phyloP scores from a whole-genome alignment of 2,113 vertebrate genomes.

The Epinephelus moara region DNA sequence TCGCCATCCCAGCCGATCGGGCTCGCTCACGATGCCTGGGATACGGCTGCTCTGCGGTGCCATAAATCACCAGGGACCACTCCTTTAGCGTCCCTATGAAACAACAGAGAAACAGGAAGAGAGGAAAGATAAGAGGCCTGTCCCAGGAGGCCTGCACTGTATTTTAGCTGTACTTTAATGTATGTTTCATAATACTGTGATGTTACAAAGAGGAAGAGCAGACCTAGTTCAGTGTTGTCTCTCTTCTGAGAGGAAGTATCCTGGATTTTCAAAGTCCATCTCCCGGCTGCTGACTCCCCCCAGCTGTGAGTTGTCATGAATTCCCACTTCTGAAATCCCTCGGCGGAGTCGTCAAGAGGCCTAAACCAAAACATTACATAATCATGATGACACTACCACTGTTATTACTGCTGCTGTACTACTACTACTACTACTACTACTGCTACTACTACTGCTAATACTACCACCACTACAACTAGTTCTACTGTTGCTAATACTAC shows the following conservation, averaged over 20 bases:
- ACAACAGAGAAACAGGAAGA: conserved; percentile 21
- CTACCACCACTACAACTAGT: neutral
- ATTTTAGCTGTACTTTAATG: conserved; percentile 33
- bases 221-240: conserved; percentile 88
- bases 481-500: no score
- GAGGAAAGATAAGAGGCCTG: conserved; percentile 21
- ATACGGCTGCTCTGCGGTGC: conserved; percentile 90
- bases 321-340: conserved; percentile 96
- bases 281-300: conserved; percentile 92
- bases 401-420: no score
- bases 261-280: conserved; percentile 93
- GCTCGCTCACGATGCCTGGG: conserved; percentile 84
- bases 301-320: conserved; percentile 98
- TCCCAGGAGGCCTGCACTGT: conserved; percentile 11
- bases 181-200: conserved; percentile 34
- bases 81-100: conserved; percentile 89
- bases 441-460: neutral
- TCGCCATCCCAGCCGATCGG: conserved; percentile 83
- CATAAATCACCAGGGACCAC: conserved; percentile 94
- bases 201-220: conserved; percentile 35
- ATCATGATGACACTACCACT: neutral
- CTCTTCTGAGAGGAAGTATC: conserved; percentile 89
- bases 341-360: conserved; percentile 92
- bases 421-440: neutral
- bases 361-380: conserved; percentile 77